These are phyloP conservation scores for Acyrthosiphon pisum DNA, from an alignment of 1,140 invertebrate species.

Conservation along the genomic window DNA sequence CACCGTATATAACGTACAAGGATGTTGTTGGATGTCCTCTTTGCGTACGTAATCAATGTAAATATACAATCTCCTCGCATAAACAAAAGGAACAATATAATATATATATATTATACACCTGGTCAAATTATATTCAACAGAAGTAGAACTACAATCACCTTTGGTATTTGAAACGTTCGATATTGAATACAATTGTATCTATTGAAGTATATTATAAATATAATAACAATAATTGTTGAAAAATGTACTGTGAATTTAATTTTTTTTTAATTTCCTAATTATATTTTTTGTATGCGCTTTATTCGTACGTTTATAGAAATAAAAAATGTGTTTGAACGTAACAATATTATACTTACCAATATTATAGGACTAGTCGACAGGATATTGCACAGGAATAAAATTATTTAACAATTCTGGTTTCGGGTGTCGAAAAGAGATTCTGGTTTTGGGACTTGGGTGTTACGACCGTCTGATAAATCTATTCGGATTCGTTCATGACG, in stretches of 20 bases:
- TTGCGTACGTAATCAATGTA: neutral
- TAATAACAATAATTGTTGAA: neutral
- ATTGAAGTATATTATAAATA: neutral
- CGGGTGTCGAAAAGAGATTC: neutral
- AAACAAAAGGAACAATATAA: neutral
- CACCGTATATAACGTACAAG: neutral
- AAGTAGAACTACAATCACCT: neutral
- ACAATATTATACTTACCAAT: neutral
- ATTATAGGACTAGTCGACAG: neutral
- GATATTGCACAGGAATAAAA: constrained; percentile 14
- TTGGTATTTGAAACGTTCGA: neutral
- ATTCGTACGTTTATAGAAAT: neutral
- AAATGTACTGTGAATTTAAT: too few relatives aligned
- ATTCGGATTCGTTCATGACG: neutral
- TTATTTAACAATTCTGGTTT: neutral
- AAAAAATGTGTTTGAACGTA: neutral
- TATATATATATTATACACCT: neutral
- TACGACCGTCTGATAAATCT: neutral
- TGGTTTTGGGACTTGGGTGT: neutral
- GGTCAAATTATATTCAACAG: neutral
- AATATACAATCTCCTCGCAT: neutral
- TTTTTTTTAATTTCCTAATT: neutral
- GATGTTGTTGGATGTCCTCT: neutral
- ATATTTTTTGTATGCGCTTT: neutral
- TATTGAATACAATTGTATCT: neutral